Percentiles rank a stretch among this genome's conserved stretches.
Conservation (phyloP, 2,113 vertebrate species). For the Thymallus thymallus region DNA sequence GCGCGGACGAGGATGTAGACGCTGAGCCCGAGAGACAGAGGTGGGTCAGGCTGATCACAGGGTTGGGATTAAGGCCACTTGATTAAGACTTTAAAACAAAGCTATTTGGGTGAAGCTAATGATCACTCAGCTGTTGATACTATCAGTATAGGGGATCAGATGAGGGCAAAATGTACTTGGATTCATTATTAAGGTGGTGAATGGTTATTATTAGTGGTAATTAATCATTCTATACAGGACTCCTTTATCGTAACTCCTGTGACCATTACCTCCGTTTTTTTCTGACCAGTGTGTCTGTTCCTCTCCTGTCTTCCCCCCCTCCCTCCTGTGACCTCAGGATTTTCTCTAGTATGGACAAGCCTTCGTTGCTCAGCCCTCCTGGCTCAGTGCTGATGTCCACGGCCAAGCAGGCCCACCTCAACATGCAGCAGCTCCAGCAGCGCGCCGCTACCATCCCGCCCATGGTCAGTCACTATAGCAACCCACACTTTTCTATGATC, state of each 20-base stretch:
- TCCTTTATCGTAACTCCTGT: no score
- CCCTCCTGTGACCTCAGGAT: constrained; percentile 67
- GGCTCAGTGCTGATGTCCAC: constrained; percentile 86
- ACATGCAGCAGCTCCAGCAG: constrained; percentile 91
- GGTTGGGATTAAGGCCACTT: background rate
- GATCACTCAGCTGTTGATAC: no score
- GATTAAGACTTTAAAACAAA: no score
- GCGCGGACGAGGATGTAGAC: constrained; percentile 95
- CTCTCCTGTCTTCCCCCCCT: no score
- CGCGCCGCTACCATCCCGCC: constrained; percentile 92
- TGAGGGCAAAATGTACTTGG: background rate
- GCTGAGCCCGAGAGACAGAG: constrained; percentile 89
- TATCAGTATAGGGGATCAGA: no score
- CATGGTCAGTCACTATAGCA: constrained; percentile 80
- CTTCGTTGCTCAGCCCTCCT: constrained; percentile 81
- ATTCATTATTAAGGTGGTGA: no score
- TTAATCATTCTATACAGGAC: no score
- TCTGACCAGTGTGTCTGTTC: background rate
- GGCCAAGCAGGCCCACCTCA: constrained; percentile 83
- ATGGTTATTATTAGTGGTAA: no score
- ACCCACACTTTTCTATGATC: constrained; percentile 34
- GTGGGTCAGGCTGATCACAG: constrained; percentile 48
- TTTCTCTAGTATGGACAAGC: constrained; percentile 85
- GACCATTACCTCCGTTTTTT: background rate
- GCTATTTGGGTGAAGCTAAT: no score